Percentiles rank a stretch among this genome's conserved stretches.
phyloP scores from a whole-genome alignment of 2,113 vertebrate genomes.

The Elanoides forficatus region DNA sequence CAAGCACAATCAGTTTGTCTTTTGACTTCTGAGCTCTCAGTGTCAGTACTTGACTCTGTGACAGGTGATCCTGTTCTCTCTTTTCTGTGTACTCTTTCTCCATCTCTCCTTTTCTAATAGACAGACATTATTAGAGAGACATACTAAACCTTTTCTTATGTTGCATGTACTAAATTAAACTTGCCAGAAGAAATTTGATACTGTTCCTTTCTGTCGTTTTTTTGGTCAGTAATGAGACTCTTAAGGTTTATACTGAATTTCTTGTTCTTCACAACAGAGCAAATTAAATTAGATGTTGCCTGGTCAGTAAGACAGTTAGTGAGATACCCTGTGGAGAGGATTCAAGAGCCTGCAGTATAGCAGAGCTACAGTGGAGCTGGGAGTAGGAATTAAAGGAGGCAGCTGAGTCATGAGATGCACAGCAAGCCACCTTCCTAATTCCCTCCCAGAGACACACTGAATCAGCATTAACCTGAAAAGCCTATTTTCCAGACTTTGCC shows the following conservation, averaged over 20 bases:
- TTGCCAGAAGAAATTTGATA: neutral
- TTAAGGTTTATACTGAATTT: neutral
- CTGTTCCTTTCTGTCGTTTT: neutral
- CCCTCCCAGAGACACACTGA: neutral
- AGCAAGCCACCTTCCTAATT: neutral
- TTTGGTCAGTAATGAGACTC: neutral
- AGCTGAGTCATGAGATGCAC: neutral
- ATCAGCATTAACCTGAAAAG: neutral
- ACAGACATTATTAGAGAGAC: neutral
- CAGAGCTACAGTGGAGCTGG: neutral
- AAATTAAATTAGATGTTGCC: neutral
- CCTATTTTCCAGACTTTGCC: neutral
- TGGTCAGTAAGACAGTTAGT: neutral
- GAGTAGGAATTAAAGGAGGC: neutral
- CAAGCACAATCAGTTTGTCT: neutral
- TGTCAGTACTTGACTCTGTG: neutral
- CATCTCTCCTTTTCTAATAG: neutral
- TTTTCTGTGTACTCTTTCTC: neutral
- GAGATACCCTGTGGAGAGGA: neutral
- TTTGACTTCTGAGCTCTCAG: neutral
- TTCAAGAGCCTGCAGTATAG: neutral
- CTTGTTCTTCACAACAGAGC: neutral
- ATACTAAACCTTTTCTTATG: neutral
- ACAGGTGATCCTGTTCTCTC: neutral
- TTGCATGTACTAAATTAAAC: neutral